Base-by-base conservation (phyloP, 2,797 vertebrate species). In the Macroramphosus scolopax region DNA sequence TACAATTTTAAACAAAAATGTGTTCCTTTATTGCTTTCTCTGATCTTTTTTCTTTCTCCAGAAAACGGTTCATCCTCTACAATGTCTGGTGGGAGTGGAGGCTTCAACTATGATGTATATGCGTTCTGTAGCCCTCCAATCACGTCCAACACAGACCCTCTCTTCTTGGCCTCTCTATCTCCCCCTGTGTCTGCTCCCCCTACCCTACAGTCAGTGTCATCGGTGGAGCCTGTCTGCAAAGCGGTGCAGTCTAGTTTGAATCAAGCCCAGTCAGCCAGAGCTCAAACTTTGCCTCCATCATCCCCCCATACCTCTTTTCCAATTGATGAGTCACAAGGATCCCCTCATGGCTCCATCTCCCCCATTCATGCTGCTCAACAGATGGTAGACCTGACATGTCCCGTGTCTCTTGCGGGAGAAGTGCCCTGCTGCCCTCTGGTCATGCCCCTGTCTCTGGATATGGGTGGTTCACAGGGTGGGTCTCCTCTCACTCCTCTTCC, bases 401-500 rank as follows among this genome's bases (percentile, higher is more conserved):
- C 83, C 0, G 58, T 72, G 5, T 83, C 89, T 15, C 29, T 83
- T 30, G 74, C 68, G 4, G 89, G 89, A 0, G 89, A 89, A 13
- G 63, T 90, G 22, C 85, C 89, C 39, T 92, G 90, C 74, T 92
- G 91, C 73, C 87, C 89, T 16, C 74, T 92, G 49, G 85, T 89
- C 56, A 88, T 89, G 80, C 88, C 89, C 0, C 48, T 91, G 26
- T 86, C 90, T 34, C 73, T 89, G 45, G 90, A 92, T 47, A 79
- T 88, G 41, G 80, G 61, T 10, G 18, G 70, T n/a, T 65, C 78
- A 29, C 82, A 83, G 59, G 68, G 37, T 1, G 73, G 82, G 8
- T 77, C 85, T 31, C 79, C 84, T 26, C 78, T 86, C 31, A 76
- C 77, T 35, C 83, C 86, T 33, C 80, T 87, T n/a, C 80, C 80